Percentiles rank a stretch among this genome's conserved stretches.
These are phyloP conservation scores for Trichonephila clavata DNA, from an alignment of 1,140 invertebrate genomes.

Conservation along the genomic window DNA sequence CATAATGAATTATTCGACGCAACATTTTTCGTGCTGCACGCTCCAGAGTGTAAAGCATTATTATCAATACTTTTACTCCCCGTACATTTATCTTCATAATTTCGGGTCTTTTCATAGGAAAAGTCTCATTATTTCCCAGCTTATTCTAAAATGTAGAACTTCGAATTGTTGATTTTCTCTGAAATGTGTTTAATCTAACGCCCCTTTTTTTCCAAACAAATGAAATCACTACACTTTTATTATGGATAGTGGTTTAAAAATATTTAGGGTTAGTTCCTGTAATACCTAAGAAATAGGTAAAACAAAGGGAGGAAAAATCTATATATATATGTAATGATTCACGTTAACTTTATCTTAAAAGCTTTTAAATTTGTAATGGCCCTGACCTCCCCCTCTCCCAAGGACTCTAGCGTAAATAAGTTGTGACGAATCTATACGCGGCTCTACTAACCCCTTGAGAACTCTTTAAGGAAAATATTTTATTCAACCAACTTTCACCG, in stretches of 20 bases:
- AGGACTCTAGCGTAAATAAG: no score
- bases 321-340: no score
- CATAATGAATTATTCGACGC: constrained; percentile 52
- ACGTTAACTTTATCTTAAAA: no score
- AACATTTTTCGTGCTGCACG: constrained; percentile 37
- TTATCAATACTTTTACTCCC: constrained; percentile 59
- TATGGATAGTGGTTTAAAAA: not conserved
- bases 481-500: no score
- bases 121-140: constrained; percentile 22
- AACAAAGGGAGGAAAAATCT: no score
- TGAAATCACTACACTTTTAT: not conserved
- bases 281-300: no score
- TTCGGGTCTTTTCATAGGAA: constrained; percentile 41
- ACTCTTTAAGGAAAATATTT: no score
- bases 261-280: no score
- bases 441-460: no score
- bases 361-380: no score
- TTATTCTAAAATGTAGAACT: not conserved
- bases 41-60: constrained; percentile 38
- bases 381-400: no score
- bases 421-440: no score
- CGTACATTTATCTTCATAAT: constrained; percentile 39
- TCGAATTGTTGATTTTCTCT: constrained; percentile 36
- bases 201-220: not conserved
- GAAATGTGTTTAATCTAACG: not conserved